Percentiles rank a stretch among this genome's conserved stretches.
Conservation (phyloP, 2,888 invertebrate genomes). For the Phengaris arion region DNA sequence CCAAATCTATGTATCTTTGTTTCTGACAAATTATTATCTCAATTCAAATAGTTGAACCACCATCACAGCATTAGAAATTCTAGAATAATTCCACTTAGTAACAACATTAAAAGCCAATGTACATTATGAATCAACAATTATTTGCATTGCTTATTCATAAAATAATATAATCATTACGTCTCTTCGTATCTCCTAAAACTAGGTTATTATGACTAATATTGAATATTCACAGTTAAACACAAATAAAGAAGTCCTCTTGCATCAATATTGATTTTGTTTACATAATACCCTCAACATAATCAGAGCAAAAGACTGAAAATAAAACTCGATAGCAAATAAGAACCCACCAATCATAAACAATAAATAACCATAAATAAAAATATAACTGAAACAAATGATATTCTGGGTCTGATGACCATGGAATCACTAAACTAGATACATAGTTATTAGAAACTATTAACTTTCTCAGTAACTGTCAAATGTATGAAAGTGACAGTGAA, state of each 20-base stretch:
- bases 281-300: background rate
- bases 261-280: background rate
- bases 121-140: slow-evolving; percentile 9
- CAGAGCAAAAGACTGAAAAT: background rate
- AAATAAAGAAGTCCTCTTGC: background rate
- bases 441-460: background rate
- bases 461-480: background rate
- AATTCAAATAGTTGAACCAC: too few species aligned
- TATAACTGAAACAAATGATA: too few species aligned
- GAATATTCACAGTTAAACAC: background rate
- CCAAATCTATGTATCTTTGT: background rate
- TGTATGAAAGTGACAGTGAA: slow-evolving; percentile 1
- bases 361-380: background rate
- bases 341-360: background rate
- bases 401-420: background rate
- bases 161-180: background rate
- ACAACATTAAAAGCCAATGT: background rate
- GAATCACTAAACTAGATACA: background rate
- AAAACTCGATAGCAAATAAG: background rate
- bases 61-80: background rate
- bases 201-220: background rate
- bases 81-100: background rate
- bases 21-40: too few species aligned
- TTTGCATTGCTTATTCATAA: background rate
- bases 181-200: background rate